Base-by-base conservation (phyloP, 2,113 vertebrate species). In the Turnix velox region DNA sequence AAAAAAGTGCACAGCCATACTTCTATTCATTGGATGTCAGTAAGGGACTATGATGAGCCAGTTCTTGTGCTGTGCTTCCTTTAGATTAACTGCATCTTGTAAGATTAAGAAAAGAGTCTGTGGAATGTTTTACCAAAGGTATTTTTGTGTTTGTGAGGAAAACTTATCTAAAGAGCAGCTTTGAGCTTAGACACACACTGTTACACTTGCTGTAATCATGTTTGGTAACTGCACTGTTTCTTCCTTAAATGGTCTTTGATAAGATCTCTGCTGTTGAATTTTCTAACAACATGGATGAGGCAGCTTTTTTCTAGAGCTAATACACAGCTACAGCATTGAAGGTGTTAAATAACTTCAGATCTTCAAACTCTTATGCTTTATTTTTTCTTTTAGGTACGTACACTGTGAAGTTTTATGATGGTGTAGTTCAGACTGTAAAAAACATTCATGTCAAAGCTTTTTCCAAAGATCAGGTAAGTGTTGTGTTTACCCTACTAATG, bases 401-500 rank as follows among this genome's bases (percentile, higher is more conserved):
- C 97, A 99, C 98, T 46, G 99, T 99, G 95, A 99, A 99, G 52
- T 99, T 99, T 97, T 99, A 98, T 85, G 99, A 99, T 92, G 99
- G 99, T 57, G 98, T 99, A 95, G 97, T 99, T 96, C 98, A 99
- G 96, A 99, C 98, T 25, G 99, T 99, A 95, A 99, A 99, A 97
- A 98, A 98, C 84, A 99, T 99, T 93, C 99, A 99, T 94, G 97
- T 99, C 93, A 99, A 99, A 98, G 98, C 99, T 97, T 98, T 97
- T 97, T 98, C 98, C 97, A 98, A 98, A 96, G 98, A 98, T 92
- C 98, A 99, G 97, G 98, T 99, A 91, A 97, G 97, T 95, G 62
- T 33, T 83, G 3, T 74, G 33, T 78, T 91, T 12, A 10, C 94
- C 62, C 48, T 87, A 10, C 51, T 92, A 46, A 42, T 48, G 14